Evolutionary conservation across 1,140 invertebrate species (phyloP).

Genomic region (Ips typographus): DNA sequence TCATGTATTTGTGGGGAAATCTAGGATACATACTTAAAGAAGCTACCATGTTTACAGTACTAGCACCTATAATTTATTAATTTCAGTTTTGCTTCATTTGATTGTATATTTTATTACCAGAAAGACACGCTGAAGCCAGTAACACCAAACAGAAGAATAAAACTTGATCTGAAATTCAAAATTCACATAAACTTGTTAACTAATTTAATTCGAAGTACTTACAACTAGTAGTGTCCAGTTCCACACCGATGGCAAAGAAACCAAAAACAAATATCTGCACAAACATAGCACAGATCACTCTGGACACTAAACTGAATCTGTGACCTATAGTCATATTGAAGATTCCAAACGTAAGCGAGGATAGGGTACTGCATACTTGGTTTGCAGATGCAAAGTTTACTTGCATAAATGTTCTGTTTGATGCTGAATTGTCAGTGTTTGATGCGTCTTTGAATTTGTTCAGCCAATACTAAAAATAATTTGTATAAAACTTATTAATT

Average conservation of each 20-base stretch:
- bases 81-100: background rate
- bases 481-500: background rate
- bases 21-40: constrained; percentile 11
- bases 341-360: constrained; percentile 1
- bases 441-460: constrained; percentile 9
- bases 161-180: constrained; percentile 4
- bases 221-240: constrained; percentile 7
- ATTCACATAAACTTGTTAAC: background rate
- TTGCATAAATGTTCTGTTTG: background rate
- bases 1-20: constrained; percentile 20
- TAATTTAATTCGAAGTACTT: constrained; percentile 10
- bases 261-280: background rate
- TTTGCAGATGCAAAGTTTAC: constrained; percentile 4
- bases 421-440: background rate
- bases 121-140: background rate
- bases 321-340: background rate
- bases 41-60: constrained; percentile 7
- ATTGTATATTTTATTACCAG: no score
- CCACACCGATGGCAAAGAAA: background rate
- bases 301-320: constrained; percentile 1
- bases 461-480: constrained; percentile 6
- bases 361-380: background rate
- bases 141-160: background rate
- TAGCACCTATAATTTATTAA: background rate
- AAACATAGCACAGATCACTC: background rate